These are phyloP conservation scores for Lithobates sylvaticus DNA, from an alignment of 2,797 vertebrate species.

Conservation along the genomic window DNA sequence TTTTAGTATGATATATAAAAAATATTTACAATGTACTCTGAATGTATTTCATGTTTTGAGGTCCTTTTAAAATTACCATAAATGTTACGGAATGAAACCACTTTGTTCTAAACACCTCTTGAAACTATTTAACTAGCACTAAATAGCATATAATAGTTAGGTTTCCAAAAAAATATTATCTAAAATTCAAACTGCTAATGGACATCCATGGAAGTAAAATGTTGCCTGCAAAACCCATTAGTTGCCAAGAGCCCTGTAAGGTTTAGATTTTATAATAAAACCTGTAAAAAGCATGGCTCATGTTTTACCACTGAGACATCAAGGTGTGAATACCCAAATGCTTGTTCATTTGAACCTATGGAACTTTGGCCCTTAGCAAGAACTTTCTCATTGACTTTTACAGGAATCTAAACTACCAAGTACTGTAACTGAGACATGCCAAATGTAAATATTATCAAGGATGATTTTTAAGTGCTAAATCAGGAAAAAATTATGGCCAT, in stretches of 20 bases:
- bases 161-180: slow-evolving; percentile 70
- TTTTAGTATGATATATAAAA: slow-evolving; percentile 60
- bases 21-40: slow-evolving; percentile 58
- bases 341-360: slow-evolving; percentile 78
- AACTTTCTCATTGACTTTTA: slow-evolving; percentile 69
- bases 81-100: slow-evolving; percentile 67
- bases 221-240: slow-evolving; percentile 90
- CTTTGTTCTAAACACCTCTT: slow-evolving; percentile 60
- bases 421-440: neutral
- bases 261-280: slow-evolving; percentile 78
- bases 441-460: neutral
- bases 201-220: slow-evolving; percentile 77
- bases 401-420: slow-evolving; percentile 65
- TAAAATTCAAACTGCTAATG: slow-evolving; percentile 73
- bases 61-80: slow-evolving; percentile 62
- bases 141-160: slow-evolving; percentile 69
- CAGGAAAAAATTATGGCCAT: neutral
- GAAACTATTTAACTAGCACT: slow-evolving; percentile 66
- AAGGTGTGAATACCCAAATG: slow-evolving; percentile 79
- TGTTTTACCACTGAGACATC: slow-evolving; percentile 78
- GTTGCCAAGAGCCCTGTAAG: slow-evolving; percentile 72
- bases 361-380: slow-evolving; percentile 73
- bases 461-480: neutral
- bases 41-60: slow-evolving; percentile 62
- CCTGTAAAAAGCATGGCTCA: slow-evolving; percentile 76